Base-by-base conservation (phyloP, 2,113 vertebrate species). In the Suricata suricatta region DNA sequence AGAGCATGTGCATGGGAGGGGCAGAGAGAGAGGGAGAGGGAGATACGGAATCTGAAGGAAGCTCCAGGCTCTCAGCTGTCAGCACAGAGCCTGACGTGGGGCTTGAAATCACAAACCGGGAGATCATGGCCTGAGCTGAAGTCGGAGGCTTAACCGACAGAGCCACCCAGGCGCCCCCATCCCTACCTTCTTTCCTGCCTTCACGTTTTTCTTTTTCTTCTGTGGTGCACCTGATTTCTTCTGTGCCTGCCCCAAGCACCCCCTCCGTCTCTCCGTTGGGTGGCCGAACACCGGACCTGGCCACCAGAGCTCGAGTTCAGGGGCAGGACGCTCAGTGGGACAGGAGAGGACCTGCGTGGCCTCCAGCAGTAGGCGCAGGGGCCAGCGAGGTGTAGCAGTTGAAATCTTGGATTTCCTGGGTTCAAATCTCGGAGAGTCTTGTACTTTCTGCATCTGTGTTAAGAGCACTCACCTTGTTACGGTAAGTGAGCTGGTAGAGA, bases 231-330 rank as follows among this genome's bases (percentile, higher is more conserved):
- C 29, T 71, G 71, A n/a, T 68, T 60, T 47, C 44, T 47, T 47
- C 44, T 47, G 44, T 29, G 31, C 33, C 1, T 0, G 16, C 3
- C 38, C 13, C 2, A 2, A 54, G 16, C 6, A 5, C 17, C 7
- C 21, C n/a, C 17, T 60, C 31, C 0, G 0, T 29, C 64, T 50
- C 17, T n/a, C 5, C 35, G 31, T 23, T 50, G 31, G 33, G 4
- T 74, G 47, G 47, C 23, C 27, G 38, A 66, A 7, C 50, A 16
- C 41, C 13, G 57, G 29, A 17, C 5, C 50, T 23, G 35, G 74
- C 44, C 25, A 17, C 21, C 27, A 52, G 81, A 47, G 21, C 38
- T 38, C 10, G 60, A 33, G 68, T n/a, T 9, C 60, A 38, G 47
- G 17, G 15, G 7, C 11, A 15, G 41, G 72, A 29, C 0, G 5